Evolutionary conservation across 2,113 vertebrate genomes (phyloP), one percentile per base, ranked within the genome.

Genomic region (Speoplatyrhinus poulsoni): DNA sequence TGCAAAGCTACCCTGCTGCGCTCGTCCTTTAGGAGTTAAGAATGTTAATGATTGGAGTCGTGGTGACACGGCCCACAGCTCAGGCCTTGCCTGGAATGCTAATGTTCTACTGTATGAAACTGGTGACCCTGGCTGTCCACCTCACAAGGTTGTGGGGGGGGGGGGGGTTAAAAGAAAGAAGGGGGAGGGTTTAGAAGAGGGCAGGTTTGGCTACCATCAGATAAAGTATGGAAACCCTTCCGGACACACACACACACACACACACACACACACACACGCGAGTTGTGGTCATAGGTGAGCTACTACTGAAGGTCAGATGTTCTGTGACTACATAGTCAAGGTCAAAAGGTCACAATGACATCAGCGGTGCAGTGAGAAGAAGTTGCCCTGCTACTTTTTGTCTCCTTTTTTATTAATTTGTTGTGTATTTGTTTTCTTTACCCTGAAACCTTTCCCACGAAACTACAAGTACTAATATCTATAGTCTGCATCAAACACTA

Each of bases 31-130:
- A 68, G 70, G 67, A 75, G 78, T 87, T 80, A 66, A 79, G 61
- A 4, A 68, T 82, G 92, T 93, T 93, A 93, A 93, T 93, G 86
- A 92, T 92, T 86, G 85, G 83, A 90, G 86, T 86, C 70, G 56
- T 74, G 75, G 87, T 82, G 85, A 85, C 69, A 91, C 86, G 82
- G 76, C 66, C 78, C 65, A 77, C 89, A 87, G 75, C 68, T 81
- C 72, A 64, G 67, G 79, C 77, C 80, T 80, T 87, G 89, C 76
- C 85, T 57, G 52, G 90, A 90, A 90, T 86, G 77, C 46, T 49
- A 58, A 49, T 11, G 59, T 57, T 67, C 77, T 62, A 71, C 88
- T 91, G 54, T 19, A 17, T 56, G 3, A 16, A 56, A n/a, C 60
- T 17, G 2, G 3, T 12, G 62, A 62, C 58, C 85, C 80, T 84